Base-by-base conservation (phyloP, 1,140 invertebrate species). In the Aphidius gifuensis region DNA sequence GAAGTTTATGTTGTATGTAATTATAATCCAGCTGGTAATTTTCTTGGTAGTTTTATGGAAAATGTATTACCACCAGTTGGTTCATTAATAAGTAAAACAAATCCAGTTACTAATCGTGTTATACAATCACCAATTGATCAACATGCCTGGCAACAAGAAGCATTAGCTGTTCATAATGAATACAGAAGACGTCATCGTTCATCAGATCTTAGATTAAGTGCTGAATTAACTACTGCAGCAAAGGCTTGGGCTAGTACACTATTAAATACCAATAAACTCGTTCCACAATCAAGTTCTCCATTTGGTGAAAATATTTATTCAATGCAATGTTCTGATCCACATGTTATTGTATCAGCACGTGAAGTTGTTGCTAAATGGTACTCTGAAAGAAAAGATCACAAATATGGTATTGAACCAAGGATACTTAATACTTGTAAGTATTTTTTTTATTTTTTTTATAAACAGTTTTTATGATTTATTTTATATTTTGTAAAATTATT, bases 21-120 rank as follows among this genome's bases (percentile, higher is more conserved):
- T 77, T 96, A 96, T 74, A 86, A 85, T 71, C 93, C 93, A 0
- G 86, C 92, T 5, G 94, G 94, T 2, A 96, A 96, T 75, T 87
- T 91, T 62, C 80, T 92, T 4, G 92, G 91, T 7, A 85, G 86
- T 69, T 96, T 91, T 72, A 77, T 83, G 2, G 85, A 84, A 23
- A 94, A 94, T 75, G 92, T 94, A 5, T 84, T 83, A 21, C 82
- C 85, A 42, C 74, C 78, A 64, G 62, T 76, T 73, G 68, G 80
- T 82, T 66, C 74, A 76, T 61, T 71, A 78, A 45, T 85, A 7
- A 65, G 50, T 3, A 78, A 74, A 66, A 66, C 16, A 7, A 65
- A 64, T 50, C 38, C 54, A 5, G 62, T 70, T 49, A 8, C 65
- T 46, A 73, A 71, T 8, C 62, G 68, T 44, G 66, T 62, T 7